Base-by-base conservation (phyloP, 2,797 vertebrate genomes). In the Urophycis tenuis region DNA sequence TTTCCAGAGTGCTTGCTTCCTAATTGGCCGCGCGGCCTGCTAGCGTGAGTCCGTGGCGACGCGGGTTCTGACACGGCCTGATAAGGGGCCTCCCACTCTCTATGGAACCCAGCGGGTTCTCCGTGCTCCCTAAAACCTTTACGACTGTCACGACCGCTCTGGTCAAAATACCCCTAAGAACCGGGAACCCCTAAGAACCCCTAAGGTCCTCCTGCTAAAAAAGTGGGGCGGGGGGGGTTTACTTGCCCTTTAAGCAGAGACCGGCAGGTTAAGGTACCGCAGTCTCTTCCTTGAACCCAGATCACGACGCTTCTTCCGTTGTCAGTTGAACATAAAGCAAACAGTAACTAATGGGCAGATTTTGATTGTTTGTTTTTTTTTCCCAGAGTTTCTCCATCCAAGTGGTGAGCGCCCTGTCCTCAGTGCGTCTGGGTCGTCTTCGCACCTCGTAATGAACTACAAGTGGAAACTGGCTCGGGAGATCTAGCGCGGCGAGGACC, bases 381-480 rank as follows among this genome's bases (percentile, higher is more conserved):
- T 67, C 14, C 60, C 60, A 25, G 8, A 67, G 29, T 67, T 12
- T n/a, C 14, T 60, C n/a, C n/a, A 3, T 60, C 17, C 8, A 67
- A 67, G 60, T 12, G 60, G 60, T 12, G 5, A 17, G 69, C 69
- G 30, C 0, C 29, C 67, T 15, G 53, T 70, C 30, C 30, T 32
- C 35, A 34, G 71, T 34, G 9, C 14, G 71, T 34, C 25, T 15
- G 32, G 33, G 31, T 31, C 31, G 12, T 70, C 67, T 5, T 12
- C 31, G 12, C 15, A 12, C 79, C 25, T 73, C 70, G 64, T 78
- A 80, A 85, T 86, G 87, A 87, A 87, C 86, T 86, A 89, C 86
- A 87, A 88, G 84, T 82, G 84, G 81, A 89, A 89, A 84, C 84
- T 84, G 83, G 83, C n/a, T 4, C 39, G 71, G 87, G 82, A 85